Conservation (phyloP, 2,888 invertebrate genomes). For the Mythimna loreyi region DNA sequence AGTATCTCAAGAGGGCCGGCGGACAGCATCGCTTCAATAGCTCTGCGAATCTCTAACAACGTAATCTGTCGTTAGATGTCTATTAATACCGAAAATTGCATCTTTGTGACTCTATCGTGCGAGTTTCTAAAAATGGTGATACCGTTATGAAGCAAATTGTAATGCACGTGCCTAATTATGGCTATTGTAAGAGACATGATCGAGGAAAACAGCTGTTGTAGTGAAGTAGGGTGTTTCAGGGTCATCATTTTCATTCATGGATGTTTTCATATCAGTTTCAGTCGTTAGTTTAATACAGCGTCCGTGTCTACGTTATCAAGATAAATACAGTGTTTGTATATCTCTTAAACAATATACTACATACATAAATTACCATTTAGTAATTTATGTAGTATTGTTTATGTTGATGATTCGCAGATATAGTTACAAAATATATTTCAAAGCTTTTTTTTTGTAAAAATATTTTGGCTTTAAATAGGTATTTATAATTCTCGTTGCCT, state of each 20-base stretch:
- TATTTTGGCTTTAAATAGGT: background rate
- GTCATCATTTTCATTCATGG: constrained; percentile 41
- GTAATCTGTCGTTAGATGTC: constrained; percentile 40
- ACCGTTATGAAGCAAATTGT: constrained; percentile 7
- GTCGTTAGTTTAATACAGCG: constrained; percentile 17
- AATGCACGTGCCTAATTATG: constrained; percentile 21
- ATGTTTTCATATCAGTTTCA: constrained; percentile 30
- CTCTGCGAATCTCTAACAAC: constrained; percentile 63
- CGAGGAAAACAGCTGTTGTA: constrained; percentile 11
- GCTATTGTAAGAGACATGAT: constrained; percentile 10
- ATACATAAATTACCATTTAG: background rate
- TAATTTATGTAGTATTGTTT: background rate
- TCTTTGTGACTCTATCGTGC: constrained; percentile 8
- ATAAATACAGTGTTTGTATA: constrained; percentile 19
- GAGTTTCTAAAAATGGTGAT: constrained; percentile 7
- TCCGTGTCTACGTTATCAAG: constrained; percentile 24
- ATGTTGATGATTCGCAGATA: background rate
- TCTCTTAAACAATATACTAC: constrained; percentile 17
- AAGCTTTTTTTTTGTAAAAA: too few species aligned
- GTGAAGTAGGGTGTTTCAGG: constrained; percentile 29
- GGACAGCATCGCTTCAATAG: constrained; percentile 63
- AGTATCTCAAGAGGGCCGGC: constrained; percentile 76
- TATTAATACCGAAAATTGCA: constrained; percentile 43
- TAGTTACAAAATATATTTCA: too few species aligned
- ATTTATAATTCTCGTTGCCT: too few species aligned